phyloP scores from a whole-genome alignment of 2,113 vertebrate species.

The Forbesichthys papilliferus region DNA sequence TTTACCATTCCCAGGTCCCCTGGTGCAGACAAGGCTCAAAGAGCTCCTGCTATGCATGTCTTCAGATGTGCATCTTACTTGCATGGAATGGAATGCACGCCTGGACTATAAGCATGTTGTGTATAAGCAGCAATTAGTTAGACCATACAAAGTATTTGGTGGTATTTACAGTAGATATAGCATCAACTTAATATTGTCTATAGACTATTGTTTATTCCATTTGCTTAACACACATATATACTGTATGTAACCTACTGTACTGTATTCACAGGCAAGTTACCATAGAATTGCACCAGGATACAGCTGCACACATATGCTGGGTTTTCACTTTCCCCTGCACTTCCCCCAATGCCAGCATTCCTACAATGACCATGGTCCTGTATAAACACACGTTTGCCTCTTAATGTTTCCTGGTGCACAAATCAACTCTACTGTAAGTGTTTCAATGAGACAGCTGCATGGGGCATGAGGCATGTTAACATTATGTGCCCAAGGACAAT shows the following conservation, averaged over 20 bases:
- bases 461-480: slow-evolving; percentile 39
- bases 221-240: background rate
- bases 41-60: slow-evolving; percentile 5
- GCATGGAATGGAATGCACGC: background rate
- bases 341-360: slow-evolving; percentile 58
- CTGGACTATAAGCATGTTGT: too few relatives aligned
- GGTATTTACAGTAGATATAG: slow-evolving; percentile 25
- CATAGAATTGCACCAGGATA: slow-evolving; percentile 66
- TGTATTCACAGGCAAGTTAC: background rate
- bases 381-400: slow-evolving; percentile 73
- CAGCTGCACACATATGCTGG: slow-evolving; percentile 68
- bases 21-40: slow-evolving; percentile 17
- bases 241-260: background rate
- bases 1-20: slow-evolving; percentile 27
- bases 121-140: too few relatives aligned
- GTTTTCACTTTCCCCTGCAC: slow-evolving; percentile 64
- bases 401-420: slow-evolving; percentile 71
- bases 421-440: slow-evolving; percentile 45
- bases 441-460: slow-evolving; percentile 58
- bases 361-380: slow-evolving; percentile 71
- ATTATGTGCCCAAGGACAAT: slow-evolving; percentile 47
- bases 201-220: slow-evolving; percentile 7
- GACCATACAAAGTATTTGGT: background rate
- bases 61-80: background rate
- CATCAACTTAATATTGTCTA: slow-evolving; percentile 16